A percentile compares a stretch with the other conserved stretches of the same genome.
Conservation (phyloP, 2,797 vertebrate genomes). For the Atherinosoma microstoma region DNA sequence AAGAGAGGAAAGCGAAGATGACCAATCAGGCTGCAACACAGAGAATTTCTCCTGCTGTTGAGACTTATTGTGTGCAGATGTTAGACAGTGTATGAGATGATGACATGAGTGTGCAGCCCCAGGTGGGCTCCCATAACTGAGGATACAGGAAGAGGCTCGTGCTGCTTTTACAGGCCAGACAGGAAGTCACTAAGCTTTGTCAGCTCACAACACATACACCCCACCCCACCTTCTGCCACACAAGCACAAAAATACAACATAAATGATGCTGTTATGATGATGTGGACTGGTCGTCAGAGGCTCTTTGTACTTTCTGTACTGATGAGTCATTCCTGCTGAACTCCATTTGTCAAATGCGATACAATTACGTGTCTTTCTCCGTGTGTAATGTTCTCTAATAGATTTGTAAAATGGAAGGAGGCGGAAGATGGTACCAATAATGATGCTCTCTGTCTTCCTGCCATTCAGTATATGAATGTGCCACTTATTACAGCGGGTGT, state of each 20-base stretch:
- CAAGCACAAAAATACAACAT: constrained; percentile 26
- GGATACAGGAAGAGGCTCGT: constrained; percentile 62
- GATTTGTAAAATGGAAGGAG: constrained; percentile 64
- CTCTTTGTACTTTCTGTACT: constrained; percentile 50
- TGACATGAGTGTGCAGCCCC: constrained; percentile 26
- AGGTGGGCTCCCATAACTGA: constrained; percentile 62
- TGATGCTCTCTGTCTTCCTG: constrained; percentile 61
- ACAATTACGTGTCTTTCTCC: constrained; percentile 51
- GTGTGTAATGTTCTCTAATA: constrained; percentile 53
- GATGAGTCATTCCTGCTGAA: constrained; percentile 54
- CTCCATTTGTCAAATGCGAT: constrained; percentile 47
- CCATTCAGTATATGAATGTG: constrained; percentile 54
- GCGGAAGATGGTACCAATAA: constrained; percentile 53
- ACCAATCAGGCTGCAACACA: not conserved
- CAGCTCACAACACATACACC: constrained; percentile 57
- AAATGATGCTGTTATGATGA: constrained; percentile 34
- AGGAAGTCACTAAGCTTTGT: constrained; percentile 68
- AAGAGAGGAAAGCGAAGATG: constrained; percentile 6
- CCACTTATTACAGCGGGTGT: constrained; percentile 23
- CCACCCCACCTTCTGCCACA: constrained; percentile 28
- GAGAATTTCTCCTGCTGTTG: constrained; percentile 26
- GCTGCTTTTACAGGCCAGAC: constrained; percentile 72
- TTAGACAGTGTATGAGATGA: constrained; percentile 29
- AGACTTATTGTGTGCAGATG: constrained; percentile 55
- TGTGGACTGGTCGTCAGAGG: constrained; percentile 39